A percentile compares a stretch with the other conserved stretches of the same genome.
phyloP scores from a whole-genome alignment of 30 jellyfish, hydroid and myxozoan genomes.

The Cassiopea xamachana region DNA sequence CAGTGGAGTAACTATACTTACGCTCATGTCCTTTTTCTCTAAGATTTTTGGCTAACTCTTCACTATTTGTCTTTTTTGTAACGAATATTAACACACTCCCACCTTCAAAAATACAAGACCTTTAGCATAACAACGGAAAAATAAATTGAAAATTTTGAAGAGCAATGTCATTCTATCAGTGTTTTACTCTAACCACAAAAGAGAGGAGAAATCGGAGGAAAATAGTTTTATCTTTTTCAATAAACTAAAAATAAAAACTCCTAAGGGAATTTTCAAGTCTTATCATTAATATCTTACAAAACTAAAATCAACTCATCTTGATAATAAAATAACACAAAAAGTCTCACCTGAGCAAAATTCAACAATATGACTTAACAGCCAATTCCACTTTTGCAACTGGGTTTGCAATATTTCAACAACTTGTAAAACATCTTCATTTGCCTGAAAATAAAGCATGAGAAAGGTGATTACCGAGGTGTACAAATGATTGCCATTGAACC shows the following conservation, averaged over 20 bases:
- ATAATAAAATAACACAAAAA: not conserved
- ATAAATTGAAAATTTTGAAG: not conserved
- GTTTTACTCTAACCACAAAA: too few relatives aligned
- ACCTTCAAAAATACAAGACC: constrained; percentile 53
- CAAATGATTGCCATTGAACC: too few relatives aligned
- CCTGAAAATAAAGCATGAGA: constrained; percentile 51
- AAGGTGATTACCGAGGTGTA: not conserved
- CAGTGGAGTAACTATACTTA: constrained; percentile 32
- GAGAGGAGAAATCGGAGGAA: too few relatives aligned
- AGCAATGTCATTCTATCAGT: not conserved
- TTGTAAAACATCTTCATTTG: constrained; percentile 96
- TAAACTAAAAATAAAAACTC: too few relatives aligned
- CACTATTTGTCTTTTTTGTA: constrained; percentile 97
- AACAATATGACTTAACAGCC: constrained; percentile 92
- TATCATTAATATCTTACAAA: not conserved
- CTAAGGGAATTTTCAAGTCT: too few relatives aligned
- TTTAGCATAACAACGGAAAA: not conserved
- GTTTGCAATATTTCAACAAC: constrained; percentile 84
- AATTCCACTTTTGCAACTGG: constrained; percentile 85
- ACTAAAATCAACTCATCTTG: not conserved
- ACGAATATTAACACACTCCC: constrained; percentile 99
- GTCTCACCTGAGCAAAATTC: constrained; percentile 92
- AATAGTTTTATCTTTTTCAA: too few relatives aligned
- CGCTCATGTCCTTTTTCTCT: constrained; percentile 93
- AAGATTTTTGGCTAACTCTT: constrained; percentile 88